A percentile compares a stretch with the other conserved stretches of the same genome.
These are phyloP conservation scores for Oscheius sp. DNA, from an alignment of 2,888 invertebrate species.

Conservation along the genomic window DNA sequence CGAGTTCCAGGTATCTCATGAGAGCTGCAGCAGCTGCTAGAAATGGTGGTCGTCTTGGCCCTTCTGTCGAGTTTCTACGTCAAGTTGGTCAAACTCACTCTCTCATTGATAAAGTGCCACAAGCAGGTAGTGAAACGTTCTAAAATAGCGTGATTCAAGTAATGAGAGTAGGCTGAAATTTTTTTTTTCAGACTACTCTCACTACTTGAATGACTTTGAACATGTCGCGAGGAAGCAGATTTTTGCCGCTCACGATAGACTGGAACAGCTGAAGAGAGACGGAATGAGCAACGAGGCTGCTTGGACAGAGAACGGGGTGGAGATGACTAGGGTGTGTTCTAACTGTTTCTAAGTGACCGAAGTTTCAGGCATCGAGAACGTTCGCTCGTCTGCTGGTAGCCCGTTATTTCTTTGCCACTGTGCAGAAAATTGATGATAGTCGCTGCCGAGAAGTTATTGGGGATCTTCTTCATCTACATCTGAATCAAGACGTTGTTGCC, in stretches of 20 bases:
- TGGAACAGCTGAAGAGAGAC: conserved; percentile 41
- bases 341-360: not conserved
- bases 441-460: conserved; percentile 80
- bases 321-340: conserved; percentile 51
- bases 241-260: conserved; percentile 47
- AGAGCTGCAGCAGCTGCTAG: conserved; percentile 75
- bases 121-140: conserved; percentile 7
- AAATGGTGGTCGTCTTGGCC: conserved; percentile 55
- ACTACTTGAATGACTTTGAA: conserved; percentile 42
- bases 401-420: conserved; percentile 40
- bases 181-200: conserved; percentile 5
- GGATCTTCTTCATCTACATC: conserved; percentile 83
- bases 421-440: conserved; percentile 34
- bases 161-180: too few relatives aligned
- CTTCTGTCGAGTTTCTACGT: conserved; percentile 38
- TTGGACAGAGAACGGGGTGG: conserved; percentile 59
- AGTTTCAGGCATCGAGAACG: conserved; percentile 44
- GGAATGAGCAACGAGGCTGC: conserved; percentile 48
- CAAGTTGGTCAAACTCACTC: not conserved
- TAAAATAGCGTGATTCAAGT: too few relatives aligned
- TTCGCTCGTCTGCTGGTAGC: conserved; percentile 51
- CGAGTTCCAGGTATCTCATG: conserved; percentile 76
- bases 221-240: conserved; percentile 46
- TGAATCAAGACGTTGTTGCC: conserved; percentile 46
- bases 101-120: conserved; percentile 8